Evolutionary conservation across 2,113 vertebrate genomes (phyloP).

Genomic region (Ornithorhynchus anatinus): DNA sequence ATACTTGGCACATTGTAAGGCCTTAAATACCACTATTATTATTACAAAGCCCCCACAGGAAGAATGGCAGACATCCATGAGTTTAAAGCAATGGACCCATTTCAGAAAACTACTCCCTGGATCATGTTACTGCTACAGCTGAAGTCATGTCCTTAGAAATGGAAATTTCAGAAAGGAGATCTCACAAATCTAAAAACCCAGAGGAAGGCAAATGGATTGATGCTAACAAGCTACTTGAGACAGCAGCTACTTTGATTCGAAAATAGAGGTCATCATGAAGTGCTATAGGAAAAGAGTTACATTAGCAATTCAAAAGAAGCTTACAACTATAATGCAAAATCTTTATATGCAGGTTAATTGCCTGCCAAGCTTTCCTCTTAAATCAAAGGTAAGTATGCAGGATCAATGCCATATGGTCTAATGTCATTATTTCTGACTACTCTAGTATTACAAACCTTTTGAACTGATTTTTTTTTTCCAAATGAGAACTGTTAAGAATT

Average conservation of each 20-base stretch:
- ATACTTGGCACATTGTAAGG: no score
- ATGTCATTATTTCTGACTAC: constrained; percentile 34
- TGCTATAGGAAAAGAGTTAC: neutral
- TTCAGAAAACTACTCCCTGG: no score
- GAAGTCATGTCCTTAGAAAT: no score
- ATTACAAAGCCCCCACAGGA: no score
- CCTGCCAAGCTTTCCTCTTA: constrained; percentile 35
- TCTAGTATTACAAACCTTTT: neutral
- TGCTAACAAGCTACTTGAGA: constrained; percentile 17
- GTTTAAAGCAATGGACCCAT: no score
- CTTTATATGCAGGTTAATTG: constrained; percentile 32
- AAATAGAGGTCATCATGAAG: neutral
- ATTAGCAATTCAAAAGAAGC: constrained; percentile 22
- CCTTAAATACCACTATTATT: no score
- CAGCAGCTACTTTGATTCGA: neutral
- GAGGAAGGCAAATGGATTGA: neutral
- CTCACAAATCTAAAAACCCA: neutral
- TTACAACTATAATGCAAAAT: constrained; percentile 32
- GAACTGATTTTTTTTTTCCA: neutral
- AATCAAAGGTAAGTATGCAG: constrained; percentile 42
- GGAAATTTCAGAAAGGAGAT: no score
- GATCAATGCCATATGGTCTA: constrained; percentile 35
- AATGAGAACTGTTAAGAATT: neutral
- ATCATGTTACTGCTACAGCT: no score
- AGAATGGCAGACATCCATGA: no score